Base-by-base conservation (phyloP, 30 jellyfish, hydroid and myxozoan genomes). In the Hydractinia echinata region DNA sequence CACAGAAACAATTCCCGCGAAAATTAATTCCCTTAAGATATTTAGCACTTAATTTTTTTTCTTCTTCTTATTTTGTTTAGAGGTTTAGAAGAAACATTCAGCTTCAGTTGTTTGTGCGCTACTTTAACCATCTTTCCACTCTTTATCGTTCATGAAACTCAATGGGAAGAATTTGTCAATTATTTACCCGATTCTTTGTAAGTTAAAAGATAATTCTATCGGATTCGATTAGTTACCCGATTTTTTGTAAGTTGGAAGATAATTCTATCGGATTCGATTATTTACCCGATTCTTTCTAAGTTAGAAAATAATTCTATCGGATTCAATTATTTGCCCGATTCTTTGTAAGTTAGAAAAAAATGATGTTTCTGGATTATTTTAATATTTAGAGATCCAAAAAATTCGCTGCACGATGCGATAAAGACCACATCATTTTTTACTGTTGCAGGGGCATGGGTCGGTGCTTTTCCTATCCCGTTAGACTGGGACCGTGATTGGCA, bases 401-500 rank as follows among this genome's bases (percentile, higher is more conserved):
- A 76, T 21, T 49, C 80, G 54, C 71, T 84, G 11, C 77, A 49
- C 30, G 97, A 89, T 56, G 51, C 74, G 50, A 67, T 84, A 5
- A 67, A 89, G 62, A 55, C 79, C 39, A 76, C 81, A 21, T 79
- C 94, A 19, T 78, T 55, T 55, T 16, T 71, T 20, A 70, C 95
- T 4, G 70, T 91, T 49, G 39, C 81, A 44, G 98, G 98, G 55
- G 95, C 90, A 7, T 83, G 96, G 84, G 49, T 80, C 73, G 98
- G 96, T 10, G 96, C 98, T 50, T 73, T 84, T 78, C 96, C 91
- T 10, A 91, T 91, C 15, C 98, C 98, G 19, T 77, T 91, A 60
- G 98, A 91, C 77, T 91, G 98, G 98, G 98, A 91, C 84, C 90
- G 98, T 67, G 95, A 88, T 15, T 91, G 98, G 98, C 98, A 91